These are phyloP conservation scores for Crocidura indochinensis DNA, from an alignment of 2,797 vertebrate genomes.

Conservation along the genomic window DNA sequence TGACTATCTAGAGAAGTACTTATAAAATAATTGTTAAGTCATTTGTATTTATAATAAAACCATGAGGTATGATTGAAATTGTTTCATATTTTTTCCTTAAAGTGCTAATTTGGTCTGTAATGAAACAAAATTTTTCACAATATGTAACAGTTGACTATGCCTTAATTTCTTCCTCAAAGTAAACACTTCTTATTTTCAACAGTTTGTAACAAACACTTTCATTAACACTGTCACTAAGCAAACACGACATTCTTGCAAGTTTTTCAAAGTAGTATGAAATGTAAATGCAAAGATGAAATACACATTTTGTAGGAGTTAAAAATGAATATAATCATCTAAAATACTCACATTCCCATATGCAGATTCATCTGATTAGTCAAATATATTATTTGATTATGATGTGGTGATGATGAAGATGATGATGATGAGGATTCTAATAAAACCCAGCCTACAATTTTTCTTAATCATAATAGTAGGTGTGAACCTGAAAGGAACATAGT, in stretches of 20 bases:
- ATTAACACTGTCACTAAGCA: constrained; percentile 40
- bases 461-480: constrained; percentile 81
- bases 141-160: constrained; percentile 52
- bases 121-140: constrained; percentile 65
- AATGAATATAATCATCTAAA: constrained; percentile 60
- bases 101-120: constrained; percentile 60
- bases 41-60: constrained; percentile 63
- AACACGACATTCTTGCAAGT: constrained; percentile 54
- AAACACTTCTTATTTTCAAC: constrained; percentile 73
- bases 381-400: constrained; percentile 81
- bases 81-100: constrained; percentile 56
- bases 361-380: constrained; percentile 80
- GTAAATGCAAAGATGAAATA: constrained; percentile 61
- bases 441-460: constrained; percentile 77
- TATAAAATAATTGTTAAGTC: constrained; percentile 64
- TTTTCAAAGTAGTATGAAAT: constrained; percentile 72
- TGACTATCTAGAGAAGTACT: constrained; percentile 61
- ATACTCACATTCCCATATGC: constrained; percentile 83
- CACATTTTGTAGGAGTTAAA: constrained; percentile 72
- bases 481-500: constrained; percentile 82
- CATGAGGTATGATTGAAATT: constrained; percentile 60
- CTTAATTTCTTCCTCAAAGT: constrained; percentile 52
- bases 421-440: constrained; percentile 77
- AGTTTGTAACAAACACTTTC: constrained; percentile 56
- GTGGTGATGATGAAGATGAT: constrained; percentile 67